A percentile compares a stretch with the other conserved stretches of the same genome.
Evolutionary conservation across 2,113 vertebrate species (phyloP).

Genomic region (Hippocampus mohnikei): DNA sequence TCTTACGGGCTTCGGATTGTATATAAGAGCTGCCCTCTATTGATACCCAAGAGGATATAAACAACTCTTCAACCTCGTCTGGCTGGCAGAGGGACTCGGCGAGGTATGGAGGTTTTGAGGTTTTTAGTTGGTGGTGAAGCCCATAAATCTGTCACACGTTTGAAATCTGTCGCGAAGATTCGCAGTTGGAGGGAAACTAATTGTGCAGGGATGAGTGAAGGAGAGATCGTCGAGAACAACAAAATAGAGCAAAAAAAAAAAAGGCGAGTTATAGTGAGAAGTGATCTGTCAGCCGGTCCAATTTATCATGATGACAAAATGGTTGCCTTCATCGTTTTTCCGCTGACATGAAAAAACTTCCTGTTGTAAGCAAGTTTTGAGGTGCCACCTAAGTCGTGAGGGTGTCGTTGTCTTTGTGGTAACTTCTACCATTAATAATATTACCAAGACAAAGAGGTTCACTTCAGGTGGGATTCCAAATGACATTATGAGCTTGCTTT

Average conservation of each 20-base stretch:
- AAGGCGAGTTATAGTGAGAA: constrained; percentile 70
- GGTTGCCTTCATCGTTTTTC: constrained; percentile 73
- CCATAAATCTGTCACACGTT: constrained; percentile 89
- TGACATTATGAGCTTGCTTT: not conserved
- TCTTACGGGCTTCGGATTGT: constrained; percentile 31
- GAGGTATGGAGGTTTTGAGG: constrained; percentile 78
- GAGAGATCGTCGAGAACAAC: constrained; percentile 28
- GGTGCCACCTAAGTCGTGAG: constrained; percentile 67
- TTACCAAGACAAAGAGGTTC: not conserved
- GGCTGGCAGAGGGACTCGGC: constrained; percentile 70
- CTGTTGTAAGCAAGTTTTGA: constrained; percentile 81
- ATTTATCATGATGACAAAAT: constrained; percentile 92
- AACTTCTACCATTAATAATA: not conserved
- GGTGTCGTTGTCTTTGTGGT: constrained; percentile 12
- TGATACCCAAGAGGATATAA: constrained; percentile 52
- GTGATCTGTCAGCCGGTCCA: constrained; percentile 81
- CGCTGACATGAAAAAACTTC: constrained; percentile 81
- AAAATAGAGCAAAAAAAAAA: constrained; percentile 20
- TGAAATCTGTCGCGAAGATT: constrained; percentile 81
- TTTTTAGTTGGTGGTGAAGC: constrained; percentile 80
- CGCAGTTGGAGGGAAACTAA: constrained; percentile 81
- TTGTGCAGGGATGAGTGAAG: constrained; percentile 80
- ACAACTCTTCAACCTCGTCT: constrained; percentile 71
- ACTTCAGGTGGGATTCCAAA: not conserved
- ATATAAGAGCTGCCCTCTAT: constrained; percentile 56